Evolutionary conservation across 2,888 invertebrate genomes (phyloP).

Genomic region (Phyto melanocephala): DNA sequence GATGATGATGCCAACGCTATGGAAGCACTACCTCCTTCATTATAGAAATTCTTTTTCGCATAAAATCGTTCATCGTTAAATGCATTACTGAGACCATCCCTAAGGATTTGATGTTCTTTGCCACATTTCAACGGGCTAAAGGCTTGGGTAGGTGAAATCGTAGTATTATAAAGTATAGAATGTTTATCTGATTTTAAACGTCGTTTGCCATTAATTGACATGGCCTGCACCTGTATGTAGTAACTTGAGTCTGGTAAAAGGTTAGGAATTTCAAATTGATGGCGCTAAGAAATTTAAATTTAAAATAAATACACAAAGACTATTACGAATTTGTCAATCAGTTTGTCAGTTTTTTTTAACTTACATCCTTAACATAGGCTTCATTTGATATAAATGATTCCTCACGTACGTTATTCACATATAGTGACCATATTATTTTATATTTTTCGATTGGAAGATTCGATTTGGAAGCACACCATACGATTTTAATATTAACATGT

Average conservation of each 20-base stretch:
- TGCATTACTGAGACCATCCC: slow-evolving; percentile 52
- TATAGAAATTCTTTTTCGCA: slow-evolving; percentile 46
- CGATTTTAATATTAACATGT: slow-evolving; percentile 82
- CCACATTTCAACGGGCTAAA: slow-evolving; percentile 67
- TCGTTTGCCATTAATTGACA: slow-evolving; percentile 84
- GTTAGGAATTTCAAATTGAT: slow-evolving; percentile 83
- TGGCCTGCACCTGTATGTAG: slow-evolving; percentile 88
- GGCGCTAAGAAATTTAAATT: slow-evolving; percentile 78
- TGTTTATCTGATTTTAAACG: slow-evolving; percentile 86
- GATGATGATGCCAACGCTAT: not conserved
- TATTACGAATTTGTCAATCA: too few relatives aligned
- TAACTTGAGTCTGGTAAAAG: slow-evolving; percentile 85
- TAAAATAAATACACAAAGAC: not conserved
- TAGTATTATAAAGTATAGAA: slow-evolving; percentile 86
- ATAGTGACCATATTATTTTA: slow-evolving; percentile 87
- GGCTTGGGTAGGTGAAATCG: slow-evolving; percentile 73
- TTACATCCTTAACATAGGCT: slow-evolving; percentile 76
- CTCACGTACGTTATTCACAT: slow-evolving; percentile 81
- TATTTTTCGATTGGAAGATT: slow-evolving; percentile 86
- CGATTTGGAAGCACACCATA: slow-evolving; percentile 85
- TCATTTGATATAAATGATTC: slow-evolving; percentile 74
- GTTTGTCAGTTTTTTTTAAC: slow-evolving; percentile 18
- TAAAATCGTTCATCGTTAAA: slow-evolving; percentile 51
- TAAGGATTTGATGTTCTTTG: slow-evolving; percentile 59
- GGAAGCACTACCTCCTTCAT: slow-evolving; percentile 13